Evolutionary conservation across 2,888 invertebrate species (phyloP).

Genomic region (Sisyra nigra): DNA sequence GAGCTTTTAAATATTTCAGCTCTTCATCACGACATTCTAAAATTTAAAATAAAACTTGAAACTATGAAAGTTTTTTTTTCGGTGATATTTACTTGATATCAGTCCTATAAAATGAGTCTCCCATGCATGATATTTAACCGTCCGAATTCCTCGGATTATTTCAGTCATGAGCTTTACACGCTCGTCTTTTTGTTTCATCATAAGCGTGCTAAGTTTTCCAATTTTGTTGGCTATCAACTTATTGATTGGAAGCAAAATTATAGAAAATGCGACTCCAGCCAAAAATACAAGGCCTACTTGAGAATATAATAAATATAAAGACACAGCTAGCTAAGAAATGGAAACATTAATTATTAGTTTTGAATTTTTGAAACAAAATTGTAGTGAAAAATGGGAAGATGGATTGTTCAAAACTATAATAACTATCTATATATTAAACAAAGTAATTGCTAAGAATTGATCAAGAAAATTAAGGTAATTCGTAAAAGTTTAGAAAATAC

Average conservation of each 20-base stretch:
- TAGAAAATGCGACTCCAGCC: conserved; percentile 73
- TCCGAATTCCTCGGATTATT: conserved; percentile 70
- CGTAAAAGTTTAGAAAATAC: no score
- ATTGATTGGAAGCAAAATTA: conserved; percentile 85
- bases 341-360: conserved; percentile 4
- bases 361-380: conserved; percentile 2
- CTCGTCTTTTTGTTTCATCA: conserved; percentile 85
- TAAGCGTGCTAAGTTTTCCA: conserved; percentile 61
- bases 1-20: conserved; percentile 57
- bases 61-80: no score
- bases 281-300: conserved; percentile 87
- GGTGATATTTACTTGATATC: conserved; percentile 41
- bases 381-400: not conserved
- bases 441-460: no score
- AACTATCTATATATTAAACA: no score
- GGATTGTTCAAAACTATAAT: no score
- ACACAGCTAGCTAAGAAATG: conserved; percentile 52
- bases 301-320: conserved; percentile 65
- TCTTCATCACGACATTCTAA: conserved; percentile 51
- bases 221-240: conserved; percentile 80
- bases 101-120: conserved; percentile 67
- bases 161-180: conserved; percentile 80
- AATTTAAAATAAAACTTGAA: conserved; percentile 14
- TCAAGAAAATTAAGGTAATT: no score
- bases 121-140: conserved; percentile 88